Conservation (phyloP, 2,888 invertebrate genomes). For the Pristionchus entomophagus region DNA sequence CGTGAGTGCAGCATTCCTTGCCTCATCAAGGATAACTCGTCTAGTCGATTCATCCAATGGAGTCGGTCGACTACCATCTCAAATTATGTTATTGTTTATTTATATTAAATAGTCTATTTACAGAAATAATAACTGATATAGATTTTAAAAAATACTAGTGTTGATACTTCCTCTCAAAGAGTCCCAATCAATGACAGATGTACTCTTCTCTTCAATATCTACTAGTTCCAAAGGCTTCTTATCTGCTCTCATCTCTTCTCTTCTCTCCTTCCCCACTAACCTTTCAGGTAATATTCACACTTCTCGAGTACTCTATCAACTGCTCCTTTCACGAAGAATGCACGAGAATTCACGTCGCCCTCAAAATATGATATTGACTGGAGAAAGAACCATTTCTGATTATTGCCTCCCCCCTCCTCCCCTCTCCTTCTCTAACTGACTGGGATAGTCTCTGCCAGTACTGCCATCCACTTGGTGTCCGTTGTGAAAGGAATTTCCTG, state of each 20-base stretch:
- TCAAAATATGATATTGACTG: constrained; percentile 32
- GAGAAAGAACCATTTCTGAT: too few species aligned
- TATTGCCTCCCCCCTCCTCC: neutral
- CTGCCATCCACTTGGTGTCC: constrained; percentile 98
- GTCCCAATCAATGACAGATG: too few species aligned
- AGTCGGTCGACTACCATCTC: constrained; percentile 48
- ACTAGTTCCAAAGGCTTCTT: too few species aligned
- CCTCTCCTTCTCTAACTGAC: constrained; percentile 23
- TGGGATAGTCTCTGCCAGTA: constrained; percentile 78
- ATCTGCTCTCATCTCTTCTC: too few species aligned
- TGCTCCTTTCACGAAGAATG: constrained; percentile 91
- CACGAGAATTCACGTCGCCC: constrained; percentile 54
- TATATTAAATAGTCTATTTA: too few species aligned
- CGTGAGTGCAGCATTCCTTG: constrained; percentile 88
- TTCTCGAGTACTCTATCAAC: constrained; percentile 88
- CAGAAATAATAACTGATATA: too few species aligned
- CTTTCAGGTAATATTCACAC: constrained; percentile 71
- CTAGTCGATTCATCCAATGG: constrained; percentile 80
- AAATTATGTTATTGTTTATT: too few species aligned
- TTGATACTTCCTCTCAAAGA: too few species aligned
- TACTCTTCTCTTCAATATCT: too few species aligned
- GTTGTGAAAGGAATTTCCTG: constrained; percentile 95
- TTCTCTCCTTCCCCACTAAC: constrained; percentile 34
- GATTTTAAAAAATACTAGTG: too few species aligned
- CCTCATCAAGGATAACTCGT: constrained; percentile 77